Percentiles rank a stretch among this genome's conserved stretches.
Conservation (phyloP, 2,113 vertebrate genomes). For the Vimba vimba region DNA sequence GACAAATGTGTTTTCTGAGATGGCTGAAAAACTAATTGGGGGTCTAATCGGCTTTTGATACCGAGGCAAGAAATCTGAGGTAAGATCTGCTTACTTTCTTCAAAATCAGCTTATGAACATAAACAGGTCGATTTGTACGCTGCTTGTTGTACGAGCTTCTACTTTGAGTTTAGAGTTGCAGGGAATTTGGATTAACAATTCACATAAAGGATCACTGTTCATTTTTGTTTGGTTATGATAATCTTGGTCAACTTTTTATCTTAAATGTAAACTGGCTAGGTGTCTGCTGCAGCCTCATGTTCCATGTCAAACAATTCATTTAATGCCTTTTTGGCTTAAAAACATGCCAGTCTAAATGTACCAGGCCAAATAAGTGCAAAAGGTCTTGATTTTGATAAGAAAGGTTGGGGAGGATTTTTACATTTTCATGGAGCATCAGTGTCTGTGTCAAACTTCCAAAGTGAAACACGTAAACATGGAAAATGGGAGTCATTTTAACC, state of each 20-base stretch:
- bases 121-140: conserved; percentile 54
- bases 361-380: not conserved
- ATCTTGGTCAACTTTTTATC: not conserved
- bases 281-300: not conserved
- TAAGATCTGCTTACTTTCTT: conserved; percentile 53
- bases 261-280: not conserved
- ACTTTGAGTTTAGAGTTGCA: conserved; percentile 41
- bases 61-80: not conserved
- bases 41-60: conserved; percentile 60
- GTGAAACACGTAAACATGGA: conserved; percentile 41
- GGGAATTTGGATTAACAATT: conserved; percentile 34
- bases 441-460: conserved; percentile 36
- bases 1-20: conserved; percentile 37
- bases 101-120: conserved; percentile 64
- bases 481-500: conserved; percentile 41
- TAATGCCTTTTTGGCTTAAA: not conserved
- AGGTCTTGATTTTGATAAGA: not conserved
- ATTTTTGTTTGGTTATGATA: not conserved
- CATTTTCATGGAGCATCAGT: conserved; percentile 40
- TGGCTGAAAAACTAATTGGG: conserved; percentile 52
- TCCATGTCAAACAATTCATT: not conserved
- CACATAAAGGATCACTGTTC: not conserved
- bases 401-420: not conserved
- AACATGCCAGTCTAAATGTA: not conserved
- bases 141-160: conserved; percentile 53